Conservation (phyloP, 2,113 vertebrate species). For the Colinus virginianus region DNA sequence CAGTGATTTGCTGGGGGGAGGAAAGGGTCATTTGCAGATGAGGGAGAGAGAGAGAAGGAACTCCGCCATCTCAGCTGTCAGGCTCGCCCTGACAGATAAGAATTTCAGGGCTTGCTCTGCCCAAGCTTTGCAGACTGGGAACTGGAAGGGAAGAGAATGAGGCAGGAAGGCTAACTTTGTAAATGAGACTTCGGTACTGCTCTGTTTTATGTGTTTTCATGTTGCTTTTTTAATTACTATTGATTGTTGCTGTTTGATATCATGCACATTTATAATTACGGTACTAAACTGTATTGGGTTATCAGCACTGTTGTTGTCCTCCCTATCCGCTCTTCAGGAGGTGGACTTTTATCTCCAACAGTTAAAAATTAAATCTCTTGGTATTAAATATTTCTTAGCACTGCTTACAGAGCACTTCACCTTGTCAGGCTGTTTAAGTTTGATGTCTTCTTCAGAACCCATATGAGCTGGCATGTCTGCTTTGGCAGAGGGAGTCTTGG, state of each 20-base stretch:
- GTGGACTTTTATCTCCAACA: background rate
- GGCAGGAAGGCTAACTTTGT: background rate
- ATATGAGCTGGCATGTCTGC: background rate
- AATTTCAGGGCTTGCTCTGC: background rate
- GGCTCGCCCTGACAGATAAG: background rate
- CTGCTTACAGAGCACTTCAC: background rate
- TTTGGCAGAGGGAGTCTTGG: background rate
- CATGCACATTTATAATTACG: background rate
- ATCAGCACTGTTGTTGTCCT: rapidly evolving
- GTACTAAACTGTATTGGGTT: background rate
- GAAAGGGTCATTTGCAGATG: background rate
- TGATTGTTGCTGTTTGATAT: background rate
- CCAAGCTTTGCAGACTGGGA: background rate
- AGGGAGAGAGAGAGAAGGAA: background rate
- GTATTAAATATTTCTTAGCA: background rate
- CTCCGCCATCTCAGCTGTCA: background rate
- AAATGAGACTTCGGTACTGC: background rate
- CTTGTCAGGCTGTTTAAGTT: background rate
- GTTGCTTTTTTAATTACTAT: background rate
- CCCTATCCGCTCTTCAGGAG: background rate
- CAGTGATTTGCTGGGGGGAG: background rate
- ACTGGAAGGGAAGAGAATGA: background rate
- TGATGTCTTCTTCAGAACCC: background rate
- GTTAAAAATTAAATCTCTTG: background rate
- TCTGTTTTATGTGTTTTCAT: background rate